These are phyloP conservation scores for Gymnoscelis rufifasciata DNA, from an alignment of 2,888 invertebrate species.

Conservation along the genomic window DNA sequence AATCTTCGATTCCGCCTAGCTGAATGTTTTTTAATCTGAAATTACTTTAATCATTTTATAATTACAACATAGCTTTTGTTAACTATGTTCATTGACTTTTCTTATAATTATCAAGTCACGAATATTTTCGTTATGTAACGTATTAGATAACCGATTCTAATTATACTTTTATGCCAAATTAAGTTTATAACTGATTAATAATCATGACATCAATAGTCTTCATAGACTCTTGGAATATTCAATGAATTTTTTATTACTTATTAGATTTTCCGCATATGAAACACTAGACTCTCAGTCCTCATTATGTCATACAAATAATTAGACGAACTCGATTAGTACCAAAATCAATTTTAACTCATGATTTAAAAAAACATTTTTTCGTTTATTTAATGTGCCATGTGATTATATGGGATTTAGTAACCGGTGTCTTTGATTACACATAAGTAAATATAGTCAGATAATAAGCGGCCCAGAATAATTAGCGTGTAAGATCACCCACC, in stretches of 20 bases:
- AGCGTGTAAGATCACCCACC: too few relatives aligned
- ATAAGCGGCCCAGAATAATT: too few relatives aligned
- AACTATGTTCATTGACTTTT: conserved; percentile 1
- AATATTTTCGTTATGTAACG: conserved; percentile 23
- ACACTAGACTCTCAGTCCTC: conserved; percentile 3
- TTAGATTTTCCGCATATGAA: conserved; percentile 14
- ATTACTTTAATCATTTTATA: too few relatives aligned
- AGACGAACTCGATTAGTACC: too few relatives aligned
- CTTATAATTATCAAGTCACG: conserved; percentile 14
- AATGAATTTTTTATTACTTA: conserved; percentile 13
- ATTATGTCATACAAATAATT: conserved; percentile 13
- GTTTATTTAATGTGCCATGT: too few relatives aligned
- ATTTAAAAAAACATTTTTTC: too few relatives aligned
- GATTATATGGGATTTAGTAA: too few relatives aligned
- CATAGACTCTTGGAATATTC: conserved; percentile 16
- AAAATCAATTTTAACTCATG: not conserved
- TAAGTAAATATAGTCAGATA: too few relatives aligned
- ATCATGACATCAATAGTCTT: conserved; percentile 26
- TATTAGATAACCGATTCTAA: conserved; percentile 26
- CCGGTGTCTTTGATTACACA: too few relatives aligned
- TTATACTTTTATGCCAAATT: conserved; percentile 25
- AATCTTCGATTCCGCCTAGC: too few relatives aligned
- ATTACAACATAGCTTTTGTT: conserved; percentile 1
- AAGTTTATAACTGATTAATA: conserved; percentile 26
- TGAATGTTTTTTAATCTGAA: too few relatives aligned